Percentiles rank a stretch among this genome's conserved stretches.
phyloP scores from a whole-genome alignment of 2,888 invertebrate genomes.

The Plusia festucae region DNA sequence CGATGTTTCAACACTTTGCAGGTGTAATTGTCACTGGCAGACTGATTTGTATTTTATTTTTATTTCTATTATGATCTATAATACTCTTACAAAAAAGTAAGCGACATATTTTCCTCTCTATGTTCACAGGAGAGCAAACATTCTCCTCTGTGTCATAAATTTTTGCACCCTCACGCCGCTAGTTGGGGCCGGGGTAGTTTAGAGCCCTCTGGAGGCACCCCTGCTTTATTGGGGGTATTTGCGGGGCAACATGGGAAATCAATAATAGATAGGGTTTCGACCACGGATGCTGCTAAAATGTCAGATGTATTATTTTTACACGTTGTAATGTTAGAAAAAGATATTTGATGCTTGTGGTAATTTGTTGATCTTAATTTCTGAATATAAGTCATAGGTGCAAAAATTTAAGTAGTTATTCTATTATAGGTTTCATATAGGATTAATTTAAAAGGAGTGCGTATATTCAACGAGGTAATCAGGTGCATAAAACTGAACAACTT shows the following conservation, averaged over 20 bases:
- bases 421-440: too few species aligned
- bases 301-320: background rate
- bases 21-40: too few species aligned
- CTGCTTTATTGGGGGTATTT: constrained; percentile 1
- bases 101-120: background rate
- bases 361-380: background rate
- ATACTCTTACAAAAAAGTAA: background rate
- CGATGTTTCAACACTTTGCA: too few species aligned
- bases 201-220: background rate
- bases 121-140: background rate
- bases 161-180: background rate
- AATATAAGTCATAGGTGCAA: too few species aligned
- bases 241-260: background rate
- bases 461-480: too few species aligned
- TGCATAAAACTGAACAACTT: too few species aligned
- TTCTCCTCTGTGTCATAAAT: background rate
- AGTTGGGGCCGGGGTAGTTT: background rate
- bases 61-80: background rate
- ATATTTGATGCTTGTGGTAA: background rate
- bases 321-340: background rate
- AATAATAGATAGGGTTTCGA: background rate
- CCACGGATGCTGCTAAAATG: background rate
- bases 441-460: too few species aligned
- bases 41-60: too few species aligned
- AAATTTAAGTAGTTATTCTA: too few species aligned